These are phyloP conservation scores for Stichopus chloronotus DNA, from an alignment of 35 echinoderm and acorn worm genomes.

Conservation along the genomic window DNA sequence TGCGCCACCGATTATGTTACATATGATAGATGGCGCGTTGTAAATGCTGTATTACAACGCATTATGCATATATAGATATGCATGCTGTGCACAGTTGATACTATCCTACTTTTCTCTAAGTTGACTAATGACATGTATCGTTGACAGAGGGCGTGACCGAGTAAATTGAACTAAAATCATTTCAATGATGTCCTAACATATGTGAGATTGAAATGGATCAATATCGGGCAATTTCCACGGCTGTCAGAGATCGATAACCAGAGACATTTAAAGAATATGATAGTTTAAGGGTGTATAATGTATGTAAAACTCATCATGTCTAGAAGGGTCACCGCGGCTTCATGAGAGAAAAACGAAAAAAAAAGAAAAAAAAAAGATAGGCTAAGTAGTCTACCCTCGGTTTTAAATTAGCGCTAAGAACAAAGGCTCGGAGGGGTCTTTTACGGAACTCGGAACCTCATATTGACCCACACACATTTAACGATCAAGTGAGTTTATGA, in stretches of 20 bases:
- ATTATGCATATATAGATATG: no score
- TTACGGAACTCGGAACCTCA: neutral
- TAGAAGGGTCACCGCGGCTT: neutral
- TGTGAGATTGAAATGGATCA: slow-evolving; percentile 40
- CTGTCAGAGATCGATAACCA: slow-evolving; percentile 8
- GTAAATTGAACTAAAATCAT: neutral
- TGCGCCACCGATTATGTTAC: no score
- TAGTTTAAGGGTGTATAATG: slow-evolving; percentile 34
- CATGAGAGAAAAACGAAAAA: no score
- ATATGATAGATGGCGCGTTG: no score
- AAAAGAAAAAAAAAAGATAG: neutral
- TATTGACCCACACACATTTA: slow-evolving; percentile 1
- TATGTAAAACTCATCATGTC: slow-evolving; percentile 30
- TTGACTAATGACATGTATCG: no score
- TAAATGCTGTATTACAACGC: no score
- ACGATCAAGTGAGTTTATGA: neutral
- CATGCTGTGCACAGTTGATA: no score
- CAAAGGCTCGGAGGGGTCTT: neutral
- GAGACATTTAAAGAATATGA: slow-evolving; percentile 41
- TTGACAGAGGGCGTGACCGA: neutral
- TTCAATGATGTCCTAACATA: neutral
- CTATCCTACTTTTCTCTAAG: neutral
- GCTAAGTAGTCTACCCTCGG: slow-evolving; percentile 31
- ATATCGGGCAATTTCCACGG: slow-evolving; percentile 22
- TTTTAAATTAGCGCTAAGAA: slow-evolving; percentile 34